Conservation (phyloP, 2,888 invertebrate genomes). For the Urechis unicinctus region DNA sequence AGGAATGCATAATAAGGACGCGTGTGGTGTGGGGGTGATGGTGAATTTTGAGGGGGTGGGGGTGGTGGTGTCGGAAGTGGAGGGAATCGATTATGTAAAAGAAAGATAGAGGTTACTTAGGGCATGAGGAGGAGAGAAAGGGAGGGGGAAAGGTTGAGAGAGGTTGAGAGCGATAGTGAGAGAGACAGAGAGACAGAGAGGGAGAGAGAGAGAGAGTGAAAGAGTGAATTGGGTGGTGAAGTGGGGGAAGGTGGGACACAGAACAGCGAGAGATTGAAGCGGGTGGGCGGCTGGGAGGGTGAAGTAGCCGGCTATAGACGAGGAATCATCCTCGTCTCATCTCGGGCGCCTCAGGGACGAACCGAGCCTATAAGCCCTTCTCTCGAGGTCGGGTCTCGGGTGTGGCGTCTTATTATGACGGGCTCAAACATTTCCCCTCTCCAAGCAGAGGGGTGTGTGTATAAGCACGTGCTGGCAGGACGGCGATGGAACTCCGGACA, state of each 20-base stretch:
- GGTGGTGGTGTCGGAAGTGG: background rate
- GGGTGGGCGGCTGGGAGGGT: constrained; percentile 3
- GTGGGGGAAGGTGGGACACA: background rate
- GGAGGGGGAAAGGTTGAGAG: constrained; percentile 7
- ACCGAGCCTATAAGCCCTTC: too few species aligned
- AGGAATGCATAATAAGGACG: too few species aligned
- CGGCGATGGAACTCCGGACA: too few species aligned
- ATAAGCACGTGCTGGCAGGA: too few species aligned
- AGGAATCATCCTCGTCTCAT: too few species aligned
- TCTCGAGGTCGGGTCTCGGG: too few species aligned
- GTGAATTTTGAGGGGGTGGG: background rate
- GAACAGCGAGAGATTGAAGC: constrained; percentile 1
- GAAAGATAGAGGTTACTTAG: constrained; percentile 17
- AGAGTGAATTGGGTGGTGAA: background rate
- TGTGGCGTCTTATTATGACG: too few species aligned
- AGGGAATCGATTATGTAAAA: background rate
- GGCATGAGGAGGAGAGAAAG: background rate
- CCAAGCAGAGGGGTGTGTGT: too few species aligned
- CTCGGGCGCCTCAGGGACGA: too few species aligned
- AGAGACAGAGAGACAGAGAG: constrained; percentile 5
- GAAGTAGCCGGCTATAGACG: constrained; percentile 10
- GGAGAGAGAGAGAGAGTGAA: constrained; percentile 6
- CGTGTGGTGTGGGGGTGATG: background rate
- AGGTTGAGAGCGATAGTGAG: constrained; percentile 2
- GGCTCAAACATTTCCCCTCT: too few species aligned